Conservation (phyloP, 2,888 invertebrate genomes). For the Cantharis flavilabris region DNA sequence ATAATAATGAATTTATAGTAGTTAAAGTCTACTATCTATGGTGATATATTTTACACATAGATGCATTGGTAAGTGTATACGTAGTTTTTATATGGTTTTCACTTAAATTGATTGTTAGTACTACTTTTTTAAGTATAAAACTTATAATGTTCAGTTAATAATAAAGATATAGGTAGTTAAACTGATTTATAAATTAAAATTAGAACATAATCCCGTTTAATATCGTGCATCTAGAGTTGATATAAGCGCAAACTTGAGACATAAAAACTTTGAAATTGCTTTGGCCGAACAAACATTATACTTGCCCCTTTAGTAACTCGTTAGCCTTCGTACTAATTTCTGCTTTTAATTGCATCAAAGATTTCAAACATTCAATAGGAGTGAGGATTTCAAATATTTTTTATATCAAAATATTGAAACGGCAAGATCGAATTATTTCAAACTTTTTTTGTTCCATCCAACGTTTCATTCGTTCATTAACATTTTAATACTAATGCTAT, state of each 20-base stretch:
- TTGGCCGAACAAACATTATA: slow-evolving; percentile 28
- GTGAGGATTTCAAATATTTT: not conserved
- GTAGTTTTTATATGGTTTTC: not conserved
- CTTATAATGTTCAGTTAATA: not conserved
- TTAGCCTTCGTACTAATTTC: slow-evolving; percentile 23
- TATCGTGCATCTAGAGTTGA: slow-evolving; percentile 22
- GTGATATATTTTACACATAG: no score
- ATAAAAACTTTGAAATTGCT: slow-evolving; percentile 44
- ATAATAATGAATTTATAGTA: no score
- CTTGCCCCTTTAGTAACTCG: slow-evolving; percentile 25
- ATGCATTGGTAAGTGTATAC: no score
- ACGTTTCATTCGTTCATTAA: not conserved
- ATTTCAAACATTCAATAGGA: not conserved
- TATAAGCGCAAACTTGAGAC: slow-evolving; percentile 39
- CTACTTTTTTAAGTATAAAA: not conserved
- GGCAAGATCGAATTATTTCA: not conserved
- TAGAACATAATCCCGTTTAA: slow-evolving; percentile 26
- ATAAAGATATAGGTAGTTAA: not conserved
- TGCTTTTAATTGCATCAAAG: slow-evolving; percentile 7
- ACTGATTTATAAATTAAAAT: slow-evolving; percentile 29
- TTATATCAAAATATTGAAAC: not conserved
- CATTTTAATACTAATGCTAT: no score
- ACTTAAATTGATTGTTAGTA: not conserved
- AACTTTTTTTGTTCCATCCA: not conserved
- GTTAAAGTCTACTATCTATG: no score